phyloP scores from a whole-genome alignment of 2,797 vertebrate species.

The Halcyon smyrnensis region DNA sequence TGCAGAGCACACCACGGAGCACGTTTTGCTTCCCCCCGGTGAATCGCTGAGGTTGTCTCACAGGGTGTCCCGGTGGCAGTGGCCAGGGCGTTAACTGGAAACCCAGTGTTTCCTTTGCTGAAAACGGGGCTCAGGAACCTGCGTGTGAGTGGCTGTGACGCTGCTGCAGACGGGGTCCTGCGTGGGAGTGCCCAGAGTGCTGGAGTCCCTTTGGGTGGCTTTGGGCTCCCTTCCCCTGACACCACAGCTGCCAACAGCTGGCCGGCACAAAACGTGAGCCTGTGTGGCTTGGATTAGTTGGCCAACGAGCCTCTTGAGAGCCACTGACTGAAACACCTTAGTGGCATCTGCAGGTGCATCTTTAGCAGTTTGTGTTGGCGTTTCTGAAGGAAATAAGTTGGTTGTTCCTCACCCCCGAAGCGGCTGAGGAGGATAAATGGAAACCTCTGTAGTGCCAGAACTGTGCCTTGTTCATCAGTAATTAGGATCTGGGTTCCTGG shows the following conservation, averaged over 20 bases:
- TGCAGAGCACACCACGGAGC: accelerated
- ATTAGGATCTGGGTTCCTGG: not conserved
- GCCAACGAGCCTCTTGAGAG: not conserved
- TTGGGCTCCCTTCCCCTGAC: not conserved
- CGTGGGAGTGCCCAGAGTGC: accelerated
- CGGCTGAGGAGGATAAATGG: not conserved
- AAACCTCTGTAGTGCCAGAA: not conserved
- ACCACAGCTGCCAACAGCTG: not conserved
- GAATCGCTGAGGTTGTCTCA: accelerated
- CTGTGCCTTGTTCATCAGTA: not conserved
- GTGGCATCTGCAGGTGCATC: not conserved
- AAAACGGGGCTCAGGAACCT: not conserved
- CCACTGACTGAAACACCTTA: not conserved
- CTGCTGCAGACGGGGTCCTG: not conserved
- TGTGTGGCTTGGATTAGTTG: not conserved
- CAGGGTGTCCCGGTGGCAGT: not conserved
- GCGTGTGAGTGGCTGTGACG: accelerated
- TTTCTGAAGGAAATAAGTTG: not conserved
- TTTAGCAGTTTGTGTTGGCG: not conserved
- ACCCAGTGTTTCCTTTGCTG: accelerated
- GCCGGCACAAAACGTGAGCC: accelerated
- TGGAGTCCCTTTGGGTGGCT: not conserved
- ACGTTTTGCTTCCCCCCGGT: not conserved
- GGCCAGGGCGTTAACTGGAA: not conserved
- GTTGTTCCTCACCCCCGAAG: not conserved